Conservation (phyloP, 2,888 invertebrate species). For the Microdon myrmicae region DNA sequence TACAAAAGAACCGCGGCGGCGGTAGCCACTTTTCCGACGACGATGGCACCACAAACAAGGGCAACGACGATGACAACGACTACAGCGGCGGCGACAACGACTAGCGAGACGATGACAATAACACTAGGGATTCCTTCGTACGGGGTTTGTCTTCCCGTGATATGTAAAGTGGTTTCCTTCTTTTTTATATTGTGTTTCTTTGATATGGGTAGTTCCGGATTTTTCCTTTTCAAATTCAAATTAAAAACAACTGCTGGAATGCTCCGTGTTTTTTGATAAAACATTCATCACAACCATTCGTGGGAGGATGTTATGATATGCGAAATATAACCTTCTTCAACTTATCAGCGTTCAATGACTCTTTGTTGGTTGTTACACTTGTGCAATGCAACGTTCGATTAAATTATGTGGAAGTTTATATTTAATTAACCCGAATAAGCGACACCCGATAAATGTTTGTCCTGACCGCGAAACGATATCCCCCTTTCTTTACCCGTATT, state of each 20-base stretch:
- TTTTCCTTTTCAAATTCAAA: constrained; percentile 24
- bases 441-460: not conserved
- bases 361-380: too few species aligned
- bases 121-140: constrained; percentile 23
- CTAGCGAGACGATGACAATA: constrained; percentile 10
- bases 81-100: constrained; percentile 2
- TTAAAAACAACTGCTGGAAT: constrained; percentile 21
- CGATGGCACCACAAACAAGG: not conserved
- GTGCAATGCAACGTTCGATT: too few species aligned
- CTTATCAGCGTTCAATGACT: too few species aligned
- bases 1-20: too few species aligned
- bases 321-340: constrained; percentile 19
- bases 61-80: not conserved
- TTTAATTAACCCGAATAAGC: constrained; percentile 36
- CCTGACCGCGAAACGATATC: not conserved
- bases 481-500: constrained; percentile 49
- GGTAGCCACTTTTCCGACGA: too few species aligned
- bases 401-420: too few species aligned
- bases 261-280: constrained; percentile 4
- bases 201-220: too few species aligned
- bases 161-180: constrained; percentile 14
- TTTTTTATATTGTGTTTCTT: constrained; percentile 5
- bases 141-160: constrained; percentile 15
- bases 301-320: constrained; percentile 40
- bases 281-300: constrained; percentile 21